Conservation (phyloP, 2,888 invertebrate genomes). For the Eremobia ochroleuca region DNA sequence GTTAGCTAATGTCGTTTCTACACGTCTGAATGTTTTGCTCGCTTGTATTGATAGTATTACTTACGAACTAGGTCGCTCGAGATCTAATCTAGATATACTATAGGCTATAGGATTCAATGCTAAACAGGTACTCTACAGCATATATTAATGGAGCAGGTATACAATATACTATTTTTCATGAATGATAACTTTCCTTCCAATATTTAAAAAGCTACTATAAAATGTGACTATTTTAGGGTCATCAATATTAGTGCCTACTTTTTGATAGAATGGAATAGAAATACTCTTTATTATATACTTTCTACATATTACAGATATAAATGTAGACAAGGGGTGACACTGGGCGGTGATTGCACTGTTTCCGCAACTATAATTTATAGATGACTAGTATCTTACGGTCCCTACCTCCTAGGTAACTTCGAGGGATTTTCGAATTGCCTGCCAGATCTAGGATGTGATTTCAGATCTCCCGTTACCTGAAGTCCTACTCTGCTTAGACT, state of each 20-base stretch:
- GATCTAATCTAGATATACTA: constrained; percentile 57
- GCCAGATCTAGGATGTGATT: not conserved
- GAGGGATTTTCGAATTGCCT: too few species aligned
- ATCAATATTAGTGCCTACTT: not conserved
- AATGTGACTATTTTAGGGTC: not conserved
- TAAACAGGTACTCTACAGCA: constrained; percentile 21
- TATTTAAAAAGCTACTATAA: not conserved
- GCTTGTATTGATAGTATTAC: constrained; percentile 60
- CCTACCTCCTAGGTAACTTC: not conserved
- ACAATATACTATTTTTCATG: not conserved
- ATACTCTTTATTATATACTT: too few species aligned
- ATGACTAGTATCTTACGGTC: not conserved
- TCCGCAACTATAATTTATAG: not conserved
- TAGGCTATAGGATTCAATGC: constrained; percentile 55
- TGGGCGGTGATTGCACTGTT: too few species aligned
- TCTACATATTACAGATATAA: too few species aligned
- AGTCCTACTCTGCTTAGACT: too few species aligned
- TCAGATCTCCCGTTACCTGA: not conserved
- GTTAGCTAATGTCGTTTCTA: constrained; percentile 56
- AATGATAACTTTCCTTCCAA: not conserved
- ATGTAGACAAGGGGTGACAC: too few species aligned
- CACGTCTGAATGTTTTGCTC: constrained; percentile 50
- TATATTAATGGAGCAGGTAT: constrained; percentile 13
- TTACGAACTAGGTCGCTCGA: constrained; percentile 57
- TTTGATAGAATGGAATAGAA: not conserved